phyloP scores from a whole-genome alignment of 2,113 vertebrate species.

The Mohoua ochrocephala region DNA sequence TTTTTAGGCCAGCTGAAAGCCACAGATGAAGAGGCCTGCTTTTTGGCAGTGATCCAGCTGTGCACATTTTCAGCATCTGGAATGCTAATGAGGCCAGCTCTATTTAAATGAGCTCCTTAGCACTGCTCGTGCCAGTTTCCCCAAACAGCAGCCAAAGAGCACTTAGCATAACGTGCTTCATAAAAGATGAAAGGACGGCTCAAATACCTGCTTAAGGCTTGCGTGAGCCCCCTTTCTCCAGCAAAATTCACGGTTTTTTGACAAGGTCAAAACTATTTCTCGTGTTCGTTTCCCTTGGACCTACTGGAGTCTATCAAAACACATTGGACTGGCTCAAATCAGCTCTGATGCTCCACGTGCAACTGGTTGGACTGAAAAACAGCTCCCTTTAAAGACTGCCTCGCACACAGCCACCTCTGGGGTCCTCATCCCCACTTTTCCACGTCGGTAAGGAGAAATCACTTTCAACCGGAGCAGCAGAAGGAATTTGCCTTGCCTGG shows the following conservation, averaged over 20 bases:
- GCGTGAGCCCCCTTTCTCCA: not conserved
- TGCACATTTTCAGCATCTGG: conserved; percentile 66
- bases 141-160: conserved; percentile 15
- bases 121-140: conserved; percentile 22
- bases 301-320: not conserved
- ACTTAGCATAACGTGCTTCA: not conserved
- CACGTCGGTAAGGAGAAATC: not conserved
- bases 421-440: not conserved
- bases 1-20: conserved; percentile 38
- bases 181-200: not conserved
- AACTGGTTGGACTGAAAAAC: accelerated
- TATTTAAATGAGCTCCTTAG: conserved; percentile 56
- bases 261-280: not conserved
- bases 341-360: not conserved
- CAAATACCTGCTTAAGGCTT: not conserved
- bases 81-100: conserved; percentile 57
- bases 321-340: not conserved
- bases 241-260: not conserved
- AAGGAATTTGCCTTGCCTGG: not conserved
- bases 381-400: not conserved
- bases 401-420: not conserved
- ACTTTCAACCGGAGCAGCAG: not conserved
- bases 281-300: not conserved
- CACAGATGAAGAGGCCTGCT: conserved; percentile 7
- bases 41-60: conserved; percentile 46